Base-by-base conservation (phyloP, 2,113 vertebrate species). In the Genyomyrus donnyi region DNA sequence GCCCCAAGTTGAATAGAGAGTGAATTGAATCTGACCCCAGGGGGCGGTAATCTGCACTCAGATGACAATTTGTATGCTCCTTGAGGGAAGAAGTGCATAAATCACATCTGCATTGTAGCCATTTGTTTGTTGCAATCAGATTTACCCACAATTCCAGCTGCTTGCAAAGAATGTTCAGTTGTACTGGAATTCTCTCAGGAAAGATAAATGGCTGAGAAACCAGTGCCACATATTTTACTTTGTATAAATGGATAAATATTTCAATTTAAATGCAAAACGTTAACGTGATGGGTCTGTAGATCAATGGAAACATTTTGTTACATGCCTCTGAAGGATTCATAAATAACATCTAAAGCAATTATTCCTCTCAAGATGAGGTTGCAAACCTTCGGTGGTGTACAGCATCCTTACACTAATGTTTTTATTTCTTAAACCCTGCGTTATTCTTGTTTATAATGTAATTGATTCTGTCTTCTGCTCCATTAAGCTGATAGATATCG, bases 231-330 rank as follows among this genome's bases (percentile, higher is more conserved):
- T 94, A 93, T 95, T 94, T 94, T 94, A 94, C 94, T 89, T 90
- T 89, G 89, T 91, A 88, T 90, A 90, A 93, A 93, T 90, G 92
- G 93, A 93, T 90, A 94, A 93, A 94, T 95, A 94, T 94, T 94
- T 93, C 94, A 95, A 96, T 95, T 95, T 95, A 95, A 95, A 96
- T 96, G 95, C 95, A 94, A 94, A 94, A 93, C 91, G 91, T 92
- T 88, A 91, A 93, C 90, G 85, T 92, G 84, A 88, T 90, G 77
- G 92, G 92, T 89, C 35, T 90, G 92, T 94, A 93, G 91, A 95
- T 95, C 94, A 95, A 91, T 89, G 90, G 87, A 85, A 93, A 93
- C 93, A 91, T 93, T 93, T 90, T 89, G 91, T 90, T 92, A 91
- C 92, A 92, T 93, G 92, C 93, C 91, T 89, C 91, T 90, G 80